Conservation (phyloP, 2,888 invertebrate genomes). For the Tiliacea citrago region DNA sequence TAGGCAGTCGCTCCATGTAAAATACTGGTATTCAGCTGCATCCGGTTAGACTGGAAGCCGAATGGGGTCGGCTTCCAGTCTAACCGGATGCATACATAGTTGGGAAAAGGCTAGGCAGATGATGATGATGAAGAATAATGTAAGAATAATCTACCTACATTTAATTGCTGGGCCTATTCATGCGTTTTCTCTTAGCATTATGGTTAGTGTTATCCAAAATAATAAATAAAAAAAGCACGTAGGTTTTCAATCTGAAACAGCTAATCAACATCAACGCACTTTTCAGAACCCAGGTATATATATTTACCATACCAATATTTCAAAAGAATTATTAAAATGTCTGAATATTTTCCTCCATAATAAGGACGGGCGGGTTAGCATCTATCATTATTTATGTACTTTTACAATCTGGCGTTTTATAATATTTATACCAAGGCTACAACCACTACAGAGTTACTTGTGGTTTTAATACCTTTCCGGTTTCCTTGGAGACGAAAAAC, state of each 20-base stretch:
- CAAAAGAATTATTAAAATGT: conserved; percentile 30
- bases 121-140: no score
- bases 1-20: no score
- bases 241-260: no score
- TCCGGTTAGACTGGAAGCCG: no score
- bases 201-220: no score
- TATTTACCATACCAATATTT: conserved; percentile 1
- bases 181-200: not conserved
- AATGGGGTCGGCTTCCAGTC: no score
- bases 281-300: not conserved
- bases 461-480: conserved; percentile 28
- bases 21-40: no score
- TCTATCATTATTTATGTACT: conserved; percentile 54
- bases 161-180: no score
- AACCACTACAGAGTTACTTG: conserved; percentile 35
- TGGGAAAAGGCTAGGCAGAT: no score
- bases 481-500: conserved; percentile 23
- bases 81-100: no score
- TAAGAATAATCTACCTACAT: no score
- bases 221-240: not conserved
- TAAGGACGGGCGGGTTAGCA: conserved; percentile 34
- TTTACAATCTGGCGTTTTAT: conserved; percentile 44
- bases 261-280: not conserved
- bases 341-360: conserved; percentile 39
- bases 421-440: conserved; percentile 31